Evolutionary conservation across 30 jellyfish, hydroid and myxozoan species (phyloP).

Genomic region (Aurelia aurita complex sp. Pacific): DNA sequence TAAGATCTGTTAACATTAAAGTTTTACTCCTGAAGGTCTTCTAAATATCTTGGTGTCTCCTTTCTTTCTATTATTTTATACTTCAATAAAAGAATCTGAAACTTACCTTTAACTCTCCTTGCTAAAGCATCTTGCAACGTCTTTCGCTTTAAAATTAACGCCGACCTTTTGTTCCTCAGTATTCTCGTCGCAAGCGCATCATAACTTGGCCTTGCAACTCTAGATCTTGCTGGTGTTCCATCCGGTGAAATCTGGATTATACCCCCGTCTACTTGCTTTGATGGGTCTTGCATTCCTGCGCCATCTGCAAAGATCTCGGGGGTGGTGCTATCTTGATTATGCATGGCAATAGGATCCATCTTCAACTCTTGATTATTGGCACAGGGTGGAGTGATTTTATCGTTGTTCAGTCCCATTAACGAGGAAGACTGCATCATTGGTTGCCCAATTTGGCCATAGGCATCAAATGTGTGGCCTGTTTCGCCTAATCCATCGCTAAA

Average conservation of each 20-base stretch:
- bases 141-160: slow-evolving; percentile 22
- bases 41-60: too few relatives aligned
- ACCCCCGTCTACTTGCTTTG: slow-evolving; percentile 41
- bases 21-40: too few relatives aligned
- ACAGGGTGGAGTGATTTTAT: neutral
- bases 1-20: too few relatives aligned
- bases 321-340: neutral
- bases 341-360: slow-evolving; percentile 2
- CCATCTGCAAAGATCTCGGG: slow-evolving; percentile 10
- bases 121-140: slow-evolving; percentile 37
- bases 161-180: slow-evolving; percentile 39
- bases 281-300: slow-evolving; percentile 34
- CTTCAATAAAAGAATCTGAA: neutral
- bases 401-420: slow-evolving; percentile 23
- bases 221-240: slow-evolving; percentile 17
- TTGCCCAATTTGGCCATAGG: slow-evolving; percentile 81
- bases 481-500: slow-evolving; percentile 47
- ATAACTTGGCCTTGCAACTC: neutral
- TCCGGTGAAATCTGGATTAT: slow-evolving; percentile 64
- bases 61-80: too few relatives aligned
- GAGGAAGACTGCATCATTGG: slow-evolving; percentile 32
- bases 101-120: slow-evolving; percentile 35
- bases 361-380: slow-evolving; percentile 13
- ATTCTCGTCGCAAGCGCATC: slow-evolving; percentile 5
- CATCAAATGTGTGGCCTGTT: slow-evolving; percentile 64